Conservation (phyloP, 1,140 invertebrate genomes). For the Riptortus pedestris region DNA sequence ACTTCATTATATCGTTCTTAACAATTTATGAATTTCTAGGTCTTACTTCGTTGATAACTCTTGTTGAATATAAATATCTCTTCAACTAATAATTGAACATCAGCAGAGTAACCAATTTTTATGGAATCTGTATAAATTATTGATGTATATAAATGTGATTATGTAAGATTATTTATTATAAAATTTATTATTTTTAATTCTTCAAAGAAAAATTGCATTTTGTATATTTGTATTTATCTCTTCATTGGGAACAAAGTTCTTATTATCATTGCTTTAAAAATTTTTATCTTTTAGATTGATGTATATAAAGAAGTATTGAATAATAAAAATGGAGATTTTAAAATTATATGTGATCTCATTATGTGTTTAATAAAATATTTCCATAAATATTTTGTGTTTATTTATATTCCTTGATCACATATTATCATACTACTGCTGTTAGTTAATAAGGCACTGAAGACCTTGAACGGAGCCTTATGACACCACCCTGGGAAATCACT, state of each 20-base stretch:
- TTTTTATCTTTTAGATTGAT: background rate
- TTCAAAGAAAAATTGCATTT: background rate
- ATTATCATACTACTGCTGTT: too few relatives aligned
- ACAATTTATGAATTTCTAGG: too few relatives aligned
- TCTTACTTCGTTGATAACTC: too few relatives aligned
- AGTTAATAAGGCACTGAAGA: too few relatives aligned
- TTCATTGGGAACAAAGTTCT: background rate
- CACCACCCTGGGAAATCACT: too few relatives aligned
- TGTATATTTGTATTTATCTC: background rate
- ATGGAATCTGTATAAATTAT: background rate
- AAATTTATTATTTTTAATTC: background rate
- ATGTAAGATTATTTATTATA: background rate
- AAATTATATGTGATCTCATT: background rate
- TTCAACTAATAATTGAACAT: too few relatives aligned
- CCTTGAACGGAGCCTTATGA: too few relatives aligned
- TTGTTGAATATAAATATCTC: too few relatives aligned
- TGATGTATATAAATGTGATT: background rate
- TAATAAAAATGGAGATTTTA: constrained; percentile 3
- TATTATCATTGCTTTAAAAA: background rate
- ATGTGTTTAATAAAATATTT: background rate
- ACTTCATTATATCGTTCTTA: too few relatives aligned
- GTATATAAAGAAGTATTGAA: constrained; percentile 8
- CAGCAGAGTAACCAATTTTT: background rate
- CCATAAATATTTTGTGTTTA: too few relatives aligned
- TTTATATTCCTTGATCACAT: too few relatives aligned